phyloP scores from a whole-genome alignment of 2,797 vertebrate species.

The Tenualosa thibaudeaui region DNA sequence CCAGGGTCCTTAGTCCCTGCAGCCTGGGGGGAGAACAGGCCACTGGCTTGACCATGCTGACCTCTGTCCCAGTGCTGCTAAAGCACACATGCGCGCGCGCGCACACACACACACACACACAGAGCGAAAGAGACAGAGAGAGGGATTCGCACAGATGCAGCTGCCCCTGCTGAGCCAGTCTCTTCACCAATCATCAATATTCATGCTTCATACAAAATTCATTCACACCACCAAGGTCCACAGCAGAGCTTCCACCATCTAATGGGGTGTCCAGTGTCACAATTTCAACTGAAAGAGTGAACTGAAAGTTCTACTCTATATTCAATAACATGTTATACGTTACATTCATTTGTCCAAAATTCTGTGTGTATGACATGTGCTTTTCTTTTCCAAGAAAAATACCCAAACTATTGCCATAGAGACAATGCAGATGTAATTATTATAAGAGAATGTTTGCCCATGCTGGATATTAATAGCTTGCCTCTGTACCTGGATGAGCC shows the following conservation, averaged over 20 bases:
- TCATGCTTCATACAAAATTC: constrained; percentile 49
- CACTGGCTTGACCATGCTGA: constrained; percentile 55
- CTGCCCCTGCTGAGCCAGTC: constrained; percentile 31
- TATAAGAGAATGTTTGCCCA: background rate
- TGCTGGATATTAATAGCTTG: background rate
- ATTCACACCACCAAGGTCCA: constrained; percentile 39
- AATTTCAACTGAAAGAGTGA: no score
- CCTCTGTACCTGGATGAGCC: background rate
- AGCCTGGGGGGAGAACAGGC: constrained; percentile 43
- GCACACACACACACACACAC: background rate
- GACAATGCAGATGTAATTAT: background rate
- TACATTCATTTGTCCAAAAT: background rate
- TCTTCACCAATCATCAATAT: constrained; percentile 49
- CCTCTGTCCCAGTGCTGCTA: constrained; percentile 52
- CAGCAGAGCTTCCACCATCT: constrained; percentile 4
- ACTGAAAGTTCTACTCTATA: constrained; percentile 31
- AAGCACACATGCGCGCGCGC: constrained; percentile 22
- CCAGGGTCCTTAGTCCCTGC: constrained; percentile 50
- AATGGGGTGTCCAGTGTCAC: background rate
- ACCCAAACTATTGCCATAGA: background rate
- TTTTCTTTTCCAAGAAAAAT: background rate
- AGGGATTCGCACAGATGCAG: constrained; percentile 35
- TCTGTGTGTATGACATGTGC: background rate
- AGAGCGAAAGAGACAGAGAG: background rate
- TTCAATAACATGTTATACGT: background rate